phyloP scores from a whole-genome alignment of 2,888 invertebrate genomes.

The Carabus problematicus region DNA sequence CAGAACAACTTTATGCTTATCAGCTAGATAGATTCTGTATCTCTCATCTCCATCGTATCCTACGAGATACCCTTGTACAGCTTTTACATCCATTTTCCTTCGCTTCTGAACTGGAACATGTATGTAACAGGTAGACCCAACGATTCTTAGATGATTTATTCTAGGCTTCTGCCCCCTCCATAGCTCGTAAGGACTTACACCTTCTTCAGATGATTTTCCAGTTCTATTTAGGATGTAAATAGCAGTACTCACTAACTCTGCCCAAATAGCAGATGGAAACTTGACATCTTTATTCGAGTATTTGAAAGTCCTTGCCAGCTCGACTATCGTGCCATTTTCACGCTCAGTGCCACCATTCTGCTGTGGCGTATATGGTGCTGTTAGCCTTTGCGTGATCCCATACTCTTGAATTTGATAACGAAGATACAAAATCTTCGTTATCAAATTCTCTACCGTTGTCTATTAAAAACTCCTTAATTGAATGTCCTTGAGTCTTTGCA shows the following conservation, averaged over 20 bases:
- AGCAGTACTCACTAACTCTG: constrained; percentile 46
- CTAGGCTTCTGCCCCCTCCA: constrained; percentile 47
- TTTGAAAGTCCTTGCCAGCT: constrained; percentile 8
- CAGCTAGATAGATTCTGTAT: constrained; percentile 47
- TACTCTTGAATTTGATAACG: constrained; percentile 44
- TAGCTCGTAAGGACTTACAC: constrained; percentile 48
- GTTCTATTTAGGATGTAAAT: constrained; percentile 47
- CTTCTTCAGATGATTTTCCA: constrained; percentile 46
- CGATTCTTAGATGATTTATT: constrained; percentile 47
- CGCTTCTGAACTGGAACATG: constrained; percentile 18
- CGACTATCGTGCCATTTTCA: constrained; percentile 24
- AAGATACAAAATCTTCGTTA: constrained; percentile 47
- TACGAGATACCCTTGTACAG: constrained; percentile 48
- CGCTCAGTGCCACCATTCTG: constrained; percentile 25
- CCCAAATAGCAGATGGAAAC: constrained; percentile 47
- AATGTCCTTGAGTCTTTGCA: constrained; percentile 47
- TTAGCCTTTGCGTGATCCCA: constrained; percentile 46
- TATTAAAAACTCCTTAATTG: constrained; percentile 48
- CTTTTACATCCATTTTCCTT: constrained; percentile 37
- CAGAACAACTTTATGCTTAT: constrained; percentile 44
- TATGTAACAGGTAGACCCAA: constrained; percentile 44
- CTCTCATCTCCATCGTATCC: constrained; percentile 50
- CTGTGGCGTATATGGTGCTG: constrained; percentile 46
- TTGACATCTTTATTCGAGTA: constrained; percentile 14
- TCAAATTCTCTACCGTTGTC: constrained; percentile 52